Evolutionary conservation across 2,797 vertebrate genomes (phyloP).

Genomic region (Dromococcyx pavoninus): DNA sequence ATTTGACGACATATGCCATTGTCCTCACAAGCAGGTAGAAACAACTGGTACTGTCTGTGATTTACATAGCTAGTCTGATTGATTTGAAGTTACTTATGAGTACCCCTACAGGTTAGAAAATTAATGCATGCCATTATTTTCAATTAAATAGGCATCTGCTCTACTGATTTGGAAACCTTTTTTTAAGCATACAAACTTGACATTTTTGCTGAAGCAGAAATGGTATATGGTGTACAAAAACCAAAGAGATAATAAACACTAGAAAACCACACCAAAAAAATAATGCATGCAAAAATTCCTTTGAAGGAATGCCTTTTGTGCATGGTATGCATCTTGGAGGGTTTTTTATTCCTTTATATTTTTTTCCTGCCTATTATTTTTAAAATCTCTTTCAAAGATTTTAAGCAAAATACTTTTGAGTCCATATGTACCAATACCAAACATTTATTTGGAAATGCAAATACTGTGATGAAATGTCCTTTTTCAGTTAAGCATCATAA

Average conservation of each 20-base stretch:
- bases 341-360: neutral
- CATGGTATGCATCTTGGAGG: neutral
- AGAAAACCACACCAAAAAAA: neutral
- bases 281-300: neutral
- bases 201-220: neutral
- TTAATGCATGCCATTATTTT: slow-evolving; percentile 36
- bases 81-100: slow-evolving; percentile 32
- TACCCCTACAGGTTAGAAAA: slow-evolving; percentile 45
- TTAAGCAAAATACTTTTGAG: neutral
- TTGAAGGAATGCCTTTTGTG: neutral
- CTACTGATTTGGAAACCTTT: neutral
- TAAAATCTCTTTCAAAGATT: neutral
- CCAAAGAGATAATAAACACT: neutral
- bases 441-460: neutral
- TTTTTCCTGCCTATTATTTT: neutral
- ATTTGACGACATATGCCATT: slow-evolving; percentile 39
- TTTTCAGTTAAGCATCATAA: neutral
- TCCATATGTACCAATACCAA: neutral
- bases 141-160: slow-evolving; percentile 27
- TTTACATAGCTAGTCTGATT: neutral
- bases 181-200: neutral
- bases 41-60: slow-evolving; percentile 18
- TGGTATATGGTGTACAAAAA: neutral
- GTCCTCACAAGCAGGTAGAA: slow-evolving; percentile 23
- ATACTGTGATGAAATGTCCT: neutral